Percentiles rank a stretch among this genome's conserved stretches.
These are phyloP conservation scores for Heliconius cydno DNA, from an alignment of 2,888 invertebrate genomes.

Conservation along the genomic window DNA sequence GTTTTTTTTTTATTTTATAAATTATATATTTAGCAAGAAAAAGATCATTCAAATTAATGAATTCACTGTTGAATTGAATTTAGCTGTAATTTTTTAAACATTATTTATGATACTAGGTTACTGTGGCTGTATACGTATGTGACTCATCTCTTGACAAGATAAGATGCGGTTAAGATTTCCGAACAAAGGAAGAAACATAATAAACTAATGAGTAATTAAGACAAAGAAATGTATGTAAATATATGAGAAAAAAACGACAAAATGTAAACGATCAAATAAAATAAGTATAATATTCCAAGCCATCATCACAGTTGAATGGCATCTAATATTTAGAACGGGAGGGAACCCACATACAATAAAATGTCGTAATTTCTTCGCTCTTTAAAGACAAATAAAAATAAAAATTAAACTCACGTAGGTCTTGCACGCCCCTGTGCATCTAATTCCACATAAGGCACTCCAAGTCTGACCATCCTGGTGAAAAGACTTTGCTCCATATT, in stretches of 20 bases:
- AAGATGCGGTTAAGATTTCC: not conserved
- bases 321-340: not conserved
- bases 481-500: slow-evolving; percentile 99
- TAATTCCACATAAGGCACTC: slow-evolving; percentile 98
- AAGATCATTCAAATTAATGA: not conserved
- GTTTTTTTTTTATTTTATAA: not conserved
- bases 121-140: not conserved
- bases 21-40: not conserved
- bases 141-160: not conserved
- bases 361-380: too few relatives aligned
- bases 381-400: not conserved
- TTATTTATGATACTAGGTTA: not conserved
- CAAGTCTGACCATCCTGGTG: slow-evolving; percentile 96
- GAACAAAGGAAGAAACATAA: slow-evolving; percentile 1
- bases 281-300: not conserved
- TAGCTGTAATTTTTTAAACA: not conserved
- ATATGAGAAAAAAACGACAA: not conserved
- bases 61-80: not conserved
- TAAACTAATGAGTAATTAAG: not conserved
- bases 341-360: too few relatives aligned
- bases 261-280: not conserved
- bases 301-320: not conserved
- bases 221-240: not conserved
- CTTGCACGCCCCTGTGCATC: slow-evolving; percentile 99
- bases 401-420: slow-evolving; percentile 83